Percentiles rank a stretch among this genome's conserved stretches.
These are phyloP conservation scores for Brachyhypopomus gauderio DNA, from an alignment of 2,113 vertebrate genomes.

Conservation along the genomic window DNA sequence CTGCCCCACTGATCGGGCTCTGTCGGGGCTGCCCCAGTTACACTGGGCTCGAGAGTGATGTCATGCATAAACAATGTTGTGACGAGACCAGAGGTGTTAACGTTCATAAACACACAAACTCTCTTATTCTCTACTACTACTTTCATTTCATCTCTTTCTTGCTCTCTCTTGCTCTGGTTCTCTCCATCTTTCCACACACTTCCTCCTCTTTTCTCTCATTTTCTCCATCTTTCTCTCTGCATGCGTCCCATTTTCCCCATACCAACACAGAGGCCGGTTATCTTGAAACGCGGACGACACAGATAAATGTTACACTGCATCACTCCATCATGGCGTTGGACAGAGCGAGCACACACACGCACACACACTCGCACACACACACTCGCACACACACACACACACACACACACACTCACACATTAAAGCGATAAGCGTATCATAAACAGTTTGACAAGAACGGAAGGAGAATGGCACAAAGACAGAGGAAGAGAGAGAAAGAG, in stretches of 20 bases:
- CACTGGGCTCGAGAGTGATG: conserved; percentile 14
- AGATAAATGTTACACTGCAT: conserved; percentile 46
- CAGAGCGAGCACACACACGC: not conserved
- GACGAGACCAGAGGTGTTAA: not conserved
- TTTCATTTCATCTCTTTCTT: not conserved
- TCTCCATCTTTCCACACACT: not conserved
- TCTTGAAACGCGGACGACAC: conserved; percentile 33
- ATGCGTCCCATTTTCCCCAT: conserved; percentile 36
- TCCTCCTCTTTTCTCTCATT: not conserved
- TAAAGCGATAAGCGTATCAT: conserved; percentile 57
- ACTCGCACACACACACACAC: conserved; percentile 32
- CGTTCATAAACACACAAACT: not conserved
- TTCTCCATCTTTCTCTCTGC: not conserved
- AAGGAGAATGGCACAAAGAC: conserved; percentile 36
- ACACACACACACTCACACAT: conserved; percentile 41
- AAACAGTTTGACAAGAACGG: conserved; percentile 52
- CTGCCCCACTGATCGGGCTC: conserved; percentile 6
- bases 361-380: not conserved
- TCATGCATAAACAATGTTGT: conserved; percentile 29
- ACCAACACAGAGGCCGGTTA: conserved; percentile 29
- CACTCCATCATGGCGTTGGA: conserved; percentile 37
- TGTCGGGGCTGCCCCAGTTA: conserved; percentile 2
- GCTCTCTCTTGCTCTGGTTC: not conserved
- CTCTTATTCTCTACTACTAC: not conserved
- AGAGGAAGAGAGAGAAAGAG: conserved; percentile 15